Conservation (phyloP, 2,888 invertebrate genomes). For the Zonitis immaculata region DNA sequence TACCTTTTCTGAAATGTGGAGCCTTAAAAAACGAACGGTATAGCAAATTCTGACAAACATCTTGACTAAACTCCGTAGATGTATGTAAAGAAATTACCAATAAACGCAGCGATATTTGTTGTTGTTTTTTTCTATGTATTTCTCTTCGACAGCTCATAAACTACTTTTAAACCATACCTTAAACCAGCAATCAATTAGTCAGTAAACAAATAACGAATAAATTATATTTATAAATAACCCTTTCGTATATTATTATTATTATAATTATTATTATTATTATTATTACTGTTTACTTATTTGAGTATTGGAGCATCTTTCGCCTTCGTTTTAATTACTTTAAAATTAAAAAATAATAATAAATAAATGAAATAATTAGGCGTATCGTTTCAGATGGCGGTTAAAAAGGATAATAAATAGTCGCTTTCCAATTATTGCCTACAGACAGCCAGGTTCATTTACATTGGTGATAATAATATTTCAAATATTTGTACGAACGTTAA, state of each 20-base stretch:
- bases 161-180: slow-evolving; percentile 26
- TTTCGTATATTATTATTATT: no score
- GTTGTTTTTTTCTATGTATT: not conserved
- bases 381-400: slow-evolving; percentile 32
- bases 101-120: not conserved
- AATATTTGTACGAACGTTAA: slow-evolving; percentile 45
- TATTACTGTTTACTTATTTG: no score
- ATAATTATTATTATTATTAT: no score
- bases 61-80: no score
- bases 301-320: no score
- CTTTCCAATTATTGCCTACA: slow-evolving; percentile 46
- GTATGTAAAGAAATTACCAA: not conserved
- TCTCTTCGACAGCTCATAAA: slow-evolving; percentile 27
- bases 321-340: no score
- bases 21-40: no score
- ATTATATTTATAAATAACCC: slow-evolving; percentile 46
- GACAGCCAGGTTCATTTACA: slow-evolving; percentile 43
- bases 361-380: slow-evolving; percentile 23
- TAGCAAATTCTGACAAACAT: no score
- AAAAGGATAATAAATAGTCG: slow-evolving; percentile 46
- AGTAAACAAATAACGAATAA: slow-evolving; percentile 47
- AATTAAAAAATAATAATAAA: no score
- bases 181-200: slow-evolving; percentile 38
- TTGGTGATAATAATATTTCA: slow-evolving; percentile 47
- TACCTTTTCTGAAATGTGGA: no score